Base-by-base conservation (phyloP, 2,113 vertebrate genomes). In the Psittacula cyanocephala region DNA sequence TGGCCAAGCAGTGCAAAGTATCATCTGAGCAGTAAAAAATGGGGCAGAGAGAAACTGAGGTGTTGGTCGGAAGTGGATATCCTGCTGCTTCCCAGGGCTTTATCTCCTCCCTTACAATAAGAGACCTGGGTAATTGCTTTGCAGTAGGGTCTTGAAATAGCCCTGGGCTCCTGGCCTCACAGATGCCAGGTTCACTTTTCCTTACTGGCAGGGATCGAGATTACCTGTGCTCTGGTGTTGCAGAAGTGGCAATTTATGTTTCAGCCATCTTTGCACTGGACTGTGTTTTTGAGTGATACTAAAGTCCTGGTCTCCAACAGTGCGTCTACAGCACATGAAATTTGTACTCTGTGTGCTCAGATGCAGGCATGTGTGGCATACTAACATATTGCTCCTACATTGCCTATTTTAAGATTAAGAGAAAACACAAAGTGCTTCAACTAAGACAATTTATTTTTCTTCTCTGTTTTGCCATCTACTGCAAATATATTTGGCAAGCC, bases 401-500 rank as follows among this genome's bases (percentile, higher is more conserved):
- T 69, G 28, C 18, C 88, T 86, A 18, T 52, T 85, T 79, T 68
- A 76, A 88, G 55, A 84, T 74, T 82, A 88, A 77, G 71, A 71
- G 78, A 83, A 91, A 86, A 9, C 22, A 74, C 63, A 14, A 92
- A 91, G 20, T 68, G 47, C 62, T 91, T 84, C 88, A 85, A 35
- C 69, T 60, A 37, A 81, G 67, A 80, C 62, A 92, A 88, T 75
- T 92, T 93, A 80, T 53, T 96, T 95, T 89, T 82, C 27, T 17
- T 87, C 74, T 83, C 49, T 79, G 14, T 81, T 88, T 95, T 95
- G 57, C 80, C 49, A 55, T 88, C 79, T 81, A 67, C 67, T 78
- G 78, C 50, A 92, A 96, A 83, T 81, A 55, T 86, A 69, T 91
- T 94, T 93, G 71, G 81, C 77, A 80, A 94, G 93, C 43, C 69